phyloP scores from a whole-genome alignment of 2,888 invertebrate genomes.

The Tipula confusa region DNA sequence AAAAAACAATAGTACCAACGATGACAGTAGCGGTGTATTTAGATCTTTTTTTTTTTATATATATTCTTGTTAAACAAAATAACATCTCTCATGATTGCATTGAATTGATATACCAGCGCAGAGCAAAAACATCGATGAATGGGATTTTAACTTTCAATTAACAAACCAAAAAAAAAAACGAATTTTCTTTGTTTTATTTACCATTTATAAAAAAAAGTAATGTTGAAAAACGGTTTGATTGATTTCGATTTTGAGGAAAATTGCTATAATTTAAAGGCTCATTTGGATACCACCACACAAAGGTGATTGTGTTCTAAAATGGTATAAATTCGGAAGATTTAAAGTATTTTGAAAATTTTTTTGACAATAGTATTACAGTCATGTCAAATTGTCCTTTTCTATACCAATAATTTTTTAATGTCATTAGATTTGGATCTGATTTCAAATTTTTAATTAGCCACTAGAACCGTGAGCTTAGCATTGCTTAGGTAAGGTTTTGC shows the following conservation, averaged over 20 bases:
- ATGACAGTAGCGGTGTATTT: slow-evolving; percentile 30
- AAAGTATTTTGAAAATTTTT: too few relatives aligned
- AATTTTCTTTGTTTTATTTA: not conserved
- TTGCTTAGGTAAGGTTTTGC: too few relatives aligned
- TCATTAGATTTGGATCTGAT: too few relatives aligned
- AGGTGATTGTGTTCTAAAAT: too few relatives aligned
- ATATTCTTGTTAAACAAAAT: not conserved
- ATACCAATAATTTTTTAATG: too few relatives aligned
- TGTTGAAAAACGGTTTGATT: not conserved
- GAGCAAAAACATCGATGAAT: not conserved
- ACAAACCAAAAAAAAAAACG: not conserved
- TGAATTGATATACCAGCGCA: slow-evolving; percentile 7
- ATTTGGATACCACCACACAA: too few relatives aligned
- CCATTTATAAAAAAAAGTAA: not conserved
- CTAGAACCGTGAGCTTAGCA: too few relatives aligned
- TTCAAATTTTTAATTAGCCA: too few relatives aligned
- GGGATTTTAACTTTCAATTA: not conserved
- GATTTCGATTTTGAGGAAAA: not conserved
- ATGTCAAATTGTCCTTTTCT: too few relatives aligned
- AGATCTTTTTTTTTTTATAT: not conserved
- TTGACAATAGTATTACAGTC: too few relatives aligned
- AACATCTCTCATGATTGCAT: not conserved
- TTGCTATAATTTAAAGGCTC: not conserved
- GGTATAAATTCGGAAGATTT: too few relatives aligned
- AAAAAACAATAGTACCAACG: slow-evolving; percentile 28